Evolutionary conservation across 2,797 vertebrate species (phyloP).

Genomic region (Leptoclinus maculatus): DNA sequence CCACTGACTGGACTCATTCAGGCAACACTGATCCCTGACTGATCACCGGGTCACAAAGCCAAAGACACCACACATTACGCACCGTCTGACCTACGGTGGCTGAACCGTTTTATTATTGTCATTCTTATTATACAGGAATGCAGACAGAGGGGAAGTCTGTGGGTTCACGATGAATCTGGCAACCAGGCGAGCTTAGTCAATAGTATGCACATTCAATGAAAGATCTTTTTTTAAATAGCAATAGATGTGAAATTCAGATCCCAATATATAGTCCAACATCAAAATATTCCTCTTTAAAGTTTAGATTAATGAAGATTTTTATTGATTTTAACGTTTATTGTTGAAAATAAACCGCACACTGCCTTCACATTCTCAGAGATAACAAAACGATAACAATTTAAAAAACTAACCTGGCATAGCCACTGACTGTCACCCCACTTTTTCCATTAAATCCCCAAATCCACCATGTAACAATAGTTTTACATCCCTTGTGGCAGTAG

Average conservation of each 20-base stretch:
- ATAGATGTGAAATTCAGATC: neutral
- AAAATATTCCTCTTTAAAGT: no score
- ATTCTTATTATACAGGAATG: neutral
- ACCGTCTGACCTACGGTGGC: neutral
- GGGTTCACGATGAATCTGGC: neutral
- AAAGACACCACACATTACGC: constrained; percentile 17
- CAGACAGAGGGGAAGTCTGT: neutral
- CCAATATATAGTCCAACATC: neutral
- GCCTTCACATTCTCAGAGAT: no score
- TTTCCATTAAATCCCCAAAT: neutral
- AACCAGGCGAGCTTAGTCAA: neutral
- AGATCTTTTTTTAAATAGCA: no score
- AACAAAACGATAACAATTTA: no score
- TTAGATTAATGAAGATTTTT: no score
- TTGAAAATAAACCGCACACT: no score
- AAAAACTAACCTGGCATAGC: no score
- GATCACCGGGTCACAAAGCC: constrained; percentile 55
- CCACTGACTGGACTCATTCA: constrained; percentile 61
- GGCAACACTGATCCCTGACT: constrained; percentile 57
- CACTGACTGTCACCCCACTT: neutral
- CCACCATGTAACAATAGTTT: neutral
- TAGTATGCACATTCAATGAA: neutral
- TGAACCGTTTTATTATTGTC: neutral
- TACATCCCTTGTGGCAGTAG: neutral
- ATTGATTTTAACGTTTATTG: no score